Base-by-base conservation (phyloP, 2,797 vertebrate genomes). In the Phoxinus dragarum region DNA sequence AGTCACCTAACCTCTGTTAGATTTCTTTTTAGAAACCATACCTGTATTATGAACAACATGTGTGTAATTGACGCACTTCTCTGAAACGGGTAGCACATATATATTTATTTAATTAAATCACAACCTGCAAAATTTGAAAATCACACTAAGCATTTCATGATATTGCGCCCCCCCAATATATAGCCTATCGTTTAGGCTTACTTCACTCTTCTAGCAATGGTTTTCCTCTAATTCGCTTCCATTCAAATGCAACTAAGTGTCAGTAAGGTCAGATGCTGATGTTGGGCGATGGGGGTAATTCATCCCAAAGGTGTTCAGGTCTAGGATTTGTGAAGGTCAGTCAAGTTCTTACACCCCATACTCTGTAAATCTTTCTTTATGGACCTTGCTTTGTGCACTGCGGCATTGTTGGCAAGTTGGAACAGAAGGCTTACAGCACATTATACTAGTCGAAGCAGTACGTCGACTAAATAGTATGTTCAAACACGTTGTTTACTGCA, bases 211-310 rank as follows among this genome's bases (percentile, higher is more conserved):
- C 34, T 14, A 12, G 52, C 6, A n/a, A n/a, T 12, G 6, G 19
- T 8, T 76, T 76, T 16, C 21, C 12, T 9, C 52, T 59, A 40
- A n/a, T 76, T 56, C 56, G 34, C 21, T 38, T 31, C 52, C 52
- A 77, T 38, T 59, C 34, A 52, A 8, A 36, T 19, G 3, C 27
- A 54, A 52, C 44, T 44, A 44, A 56, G 52, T 36, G 27, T 59
- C 52, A 40, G 23, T 59, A 23, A 59, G 52, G 74, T 40, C 23
- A 77, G 75, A 77, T 4, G 21, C 21, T 59, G 21, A 77, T 59
- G 21, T 77, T 59, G 54, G 52, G 21, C 8, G 36, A 77, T 77
- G 19, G 74, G n/a, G 52, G 34, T 77, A 77, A 77, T 77, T 77
- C 54, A 42, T 59, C 52, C 75, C 75, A 77, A 59, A 59, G 54